These are phyloP conservation scores for Drosophila tripunctata DNA, from an alignment of 2,888 invertebrate genomes.

Conservation along the genomic window DNA sequence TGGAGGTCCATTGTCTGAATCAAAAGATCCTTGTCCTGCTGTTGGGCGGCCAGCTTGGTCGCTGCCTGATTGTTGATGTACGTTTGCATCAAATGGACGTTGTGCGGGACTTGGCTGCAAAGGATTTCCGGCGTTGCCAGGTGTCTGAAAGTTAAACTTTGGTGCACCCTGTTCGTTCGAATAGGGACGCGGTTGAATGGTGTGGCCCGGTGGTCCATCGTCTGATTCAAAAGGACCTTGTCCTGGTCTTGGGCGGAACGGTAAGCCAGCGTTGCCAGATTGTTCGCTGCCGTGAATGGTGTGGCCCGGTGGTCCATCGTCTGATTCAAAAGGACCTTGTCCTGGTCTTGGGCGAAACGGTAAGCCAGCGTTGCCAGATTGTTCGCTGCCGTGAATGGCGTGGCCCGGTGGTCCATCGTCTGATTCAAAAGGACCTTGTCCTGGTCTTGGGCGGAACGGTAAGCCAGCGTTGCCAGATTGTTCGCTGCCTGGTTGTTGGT, in stretches of 20 bases:
- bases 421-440: not conserved
- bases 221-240: not conserved
- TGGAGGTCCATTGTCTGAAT: too few relatives aligned
- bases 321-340: not conserved
- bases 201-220: too few relatives aligned
- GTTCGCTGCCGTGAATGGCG: too few relatives aligned
- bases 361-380: constrained; percentile 6
- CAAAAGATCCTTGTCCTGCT: too few relatives aligned
- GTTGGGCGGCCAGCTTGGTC: not conserved
- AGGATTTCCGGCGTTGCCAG: constrained; percentile 1
- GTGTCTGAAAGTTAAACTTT: too few relatives aligned
- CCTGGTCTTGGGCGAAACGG: too few relatives aligned
- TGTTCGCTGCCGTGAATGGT: not conserved
- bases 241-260: too few relatives aligned
- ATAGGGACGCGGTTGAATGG: too few relatives aligned
- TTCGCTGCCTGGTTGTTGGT: constrained; percentile 13
- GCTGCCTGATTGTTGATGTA: not conserved
- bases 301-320: too few relatives aligned
- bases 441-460: too few relatives aligned
- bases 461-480: constrained; percentile 6
- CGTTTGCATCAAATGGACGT: not conserved
- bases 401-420: too few relatives aligned
- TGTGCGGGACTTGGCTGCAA: not conserved
- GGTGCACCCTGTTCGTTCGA: too few relatives aligned
- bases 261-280: constrained; percentile 6